Conservation (phyloP, 2,888 invertebrate species). For the Synergus itoensis region DNA sequence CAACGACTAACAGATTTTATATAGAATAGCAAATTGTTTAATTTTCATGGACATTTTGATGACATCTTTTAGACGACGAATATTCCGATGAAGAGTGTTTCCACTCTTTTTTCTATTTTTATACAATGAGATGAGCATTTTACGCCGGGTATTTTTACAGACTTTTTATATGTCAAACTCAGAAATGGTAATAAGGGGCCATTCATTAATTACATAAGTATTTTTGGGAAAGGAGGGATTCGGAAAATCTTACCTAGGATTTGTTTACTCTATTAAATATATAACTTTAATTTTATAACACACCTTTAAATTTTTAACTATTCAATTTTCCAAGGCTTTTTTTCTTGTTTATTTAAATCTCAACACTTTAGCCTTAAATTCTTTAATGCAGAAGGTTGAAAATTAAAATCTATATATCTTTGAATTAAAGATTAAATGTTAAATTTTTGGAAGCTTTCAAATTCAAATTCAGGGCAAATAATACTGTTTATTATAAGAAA, state of each 20-base stretch:
- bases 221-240: background rate
- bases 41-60: conserved; percentile 21
- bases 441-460: too few species aligned
- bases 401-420: background rate
- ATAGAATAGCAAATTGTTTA: background rate
- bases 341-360: too few species aligned
- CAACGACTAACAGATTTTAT: background rate
- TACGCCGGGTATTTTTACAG: conserved; percentile 27
- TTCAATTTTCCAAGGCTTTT: too few species aligned
- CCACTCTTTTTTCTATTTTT: conserved; percentile 34
- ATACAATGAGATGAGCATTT: conserved; percentile 9
- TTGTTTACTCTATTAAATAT: too few species aligned
- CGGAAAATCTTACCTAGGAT: background rate
- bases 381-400: background rate
- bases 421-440: background rate
- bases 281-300: too few species aligned
- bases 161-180: conserved; percentile 17
- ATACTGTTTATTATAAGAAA: background rate
- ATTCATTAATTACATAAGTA: background rate
- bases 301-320: too few species aligned
- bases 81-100: background rate
- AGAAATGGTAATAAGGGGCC: background rate
- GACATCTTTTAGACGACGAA: conserved; percentile 13
- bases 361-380: background rate
- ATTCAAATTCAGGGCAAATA: too few species aligned